Conservation (phyloP, 2,113 vertebrate genomes). For the Corynorhinus townsendii region DNA sequence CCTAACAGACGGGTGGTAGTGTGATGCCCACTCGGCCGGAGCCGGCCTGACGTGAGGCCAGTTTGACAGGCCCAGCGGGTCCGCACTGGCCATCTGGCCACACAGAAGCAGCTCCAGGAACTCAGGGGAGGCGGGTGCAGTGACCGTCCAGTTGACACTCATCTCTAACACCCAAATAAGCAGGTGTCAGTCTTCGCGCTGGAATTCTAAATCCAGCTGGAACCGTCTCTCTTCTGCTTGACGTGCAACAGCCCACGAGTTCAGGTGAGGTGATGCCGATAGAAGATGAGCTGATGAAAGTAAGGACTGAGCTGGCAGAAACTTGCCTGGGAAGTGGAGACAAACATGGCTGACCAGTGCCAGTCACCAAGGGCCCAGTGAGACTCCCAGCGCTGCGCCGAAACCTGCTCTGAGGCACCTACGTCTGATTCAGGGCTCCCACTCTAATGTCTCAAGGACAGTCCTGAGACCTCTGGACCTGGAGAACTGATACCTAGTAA, state of each 20-base stretch:
- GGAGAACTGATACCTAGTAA: background rate
- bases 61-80: background rate
- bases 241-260: constrained; percentile 29
- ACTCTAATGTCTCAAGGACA: background rate
- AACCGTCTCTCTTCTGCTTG: constrained; percentile 26
- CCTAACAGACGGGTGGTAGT: constrained; percentile 12
- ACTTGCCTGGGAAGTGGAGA: constrained; percentile 14
- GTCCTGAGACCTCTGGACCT: background rate
- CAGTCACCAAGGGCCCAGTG: background rate
- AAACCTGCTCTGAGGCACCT: background rate
- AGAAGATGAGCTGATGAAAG: constrained; percentile 61
- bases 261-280: constrained; percentile 45
- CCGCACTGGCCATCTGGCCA: background rate
- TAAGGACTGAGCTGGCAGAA: constrained; percentile 59
- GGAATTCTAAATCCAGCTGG: background rate
- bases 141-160: constrained; percentile 22
- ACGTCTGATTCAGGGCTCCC: background rate
- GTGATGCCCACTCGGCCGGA: background rate
- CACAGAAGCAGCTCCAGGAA: constrained; percentile 5
- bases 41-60: background rate
- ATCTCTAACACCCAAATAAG: constrained; percentile 34
- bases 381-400: too few species aligned
- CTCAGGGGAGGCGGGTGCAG: constrained; percentile 6
- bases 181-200: constrained; percentile 15
- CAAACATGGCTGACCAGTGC: background rate